A percentile compares a stretch with the other conserved stretches of the same genome.
Conservation (phyloP, 2,797 vertebrate genomes). For the Poeciliopsis turneri region DNA sequence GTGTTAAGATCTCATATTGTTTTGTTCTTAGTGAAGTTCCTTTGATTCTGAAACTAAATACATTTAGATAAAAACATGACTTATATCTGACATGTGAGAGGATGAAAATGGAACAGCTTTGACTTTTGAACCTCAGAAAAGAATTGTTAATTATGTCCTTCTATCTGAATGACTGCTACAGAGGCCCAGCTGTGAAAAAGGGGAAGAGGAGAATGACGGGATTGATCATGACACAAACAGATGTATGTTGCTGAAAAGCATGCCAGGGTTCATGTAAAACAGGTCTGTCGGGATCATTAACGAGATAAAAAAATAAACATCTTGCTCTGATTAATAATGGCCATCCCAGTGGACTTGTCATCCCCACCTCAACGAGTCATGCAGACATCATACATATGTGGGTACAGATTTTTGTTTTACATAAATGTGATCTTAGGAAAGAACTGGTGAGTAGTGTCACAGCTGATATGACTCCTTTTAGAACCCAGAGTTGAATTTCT, state of each 20-base stretch:
- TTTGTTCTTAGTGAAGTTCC: not conserved
- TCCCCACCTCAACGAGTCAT: not conserved
- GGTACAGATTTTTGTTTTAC: slow-evolving; percentile 51
- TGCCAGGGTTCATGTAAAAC: slow-evolving; percentile 54
- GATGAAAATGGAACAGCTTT: slow-evolving; percentile 43
- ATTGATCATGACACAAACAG: slow-evolving; percentile 79
- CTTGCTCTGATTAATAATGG: slow-evolving; percentile 65
- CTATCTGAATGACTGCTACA: slow-evolving; percentile 54
- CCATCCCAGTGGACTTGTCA: slow-evolving; percentile 58
- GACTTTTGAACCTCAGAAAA: slow-evolving; percentile 82
- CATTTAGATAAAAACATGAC: not conserved
- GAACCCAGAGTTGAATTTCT: not conserved
- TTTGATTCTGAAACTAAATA: not conserved
- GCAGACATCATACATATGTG: slow-evolving; percentile 37
- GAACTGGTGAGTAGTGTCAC: slow-evolving; percentile 26
- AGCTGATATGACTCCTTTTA: slow-evolving; percentile 22
- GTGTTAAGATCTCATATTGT: not conserved
- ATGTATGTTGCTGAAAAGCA: slow-evolving; percentile 71
- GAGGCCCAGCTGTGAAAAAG: slow-evolving; percentile 48
- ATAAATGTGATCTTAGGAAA: slow-evolving; percentile 52
- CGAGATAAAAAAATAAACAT: slow-evolving; percentile 70
- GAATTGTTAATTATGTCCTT: slow-evolving; percentile 78
- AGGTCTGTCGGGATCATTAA: slow-evolving; percentile 65
- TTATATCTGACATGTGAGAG: not conserved
- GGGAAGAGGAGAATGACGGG: slow-evolving; percentile 13